Conservation (phyloP, 1,140 invertebrate genomes). For the Protaetia brevitarsis region DNA sequence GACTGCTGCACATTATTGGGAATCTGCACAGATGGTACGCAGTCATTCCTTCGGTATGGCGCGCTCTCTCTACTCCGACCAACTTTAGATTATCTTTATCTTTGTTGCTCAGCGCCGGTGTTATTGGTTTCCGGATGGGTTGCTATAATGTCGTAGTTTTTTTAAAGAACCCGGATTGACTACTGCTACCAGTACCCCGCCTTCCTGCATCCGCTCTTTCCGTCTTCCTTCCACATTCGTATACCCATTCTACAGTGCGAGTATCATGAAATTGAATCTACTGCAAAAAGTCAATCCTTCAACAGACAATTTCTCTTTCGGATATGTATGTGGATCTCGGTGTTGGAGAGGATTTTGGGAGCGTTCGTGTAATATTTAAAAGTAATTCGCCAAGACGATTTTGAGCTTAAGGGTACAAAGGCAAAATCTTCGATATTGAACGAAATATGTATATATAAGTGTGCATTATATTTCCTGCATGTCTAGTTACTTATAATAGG, state of each 20-base stretch:
- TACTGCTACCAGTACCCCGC: background rate
- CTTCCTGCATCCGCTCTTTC: background rate
- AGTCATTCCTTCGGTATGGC: slow-evolving; percentile 32
- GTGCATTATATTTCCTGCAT: too few species aligned
- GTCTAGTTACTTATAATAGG: too few species aligned
- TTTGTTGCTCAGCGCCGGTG: slow-evolving; percentile 30
- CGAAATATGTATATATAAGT: too few species aligned
- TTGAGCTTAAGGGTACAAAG: too few species aligned
- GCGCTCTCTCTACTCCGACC: background rate
- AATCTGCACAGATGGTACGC: slow-evolving; percentile 44
- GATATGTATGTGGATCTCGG: too few species aligned
- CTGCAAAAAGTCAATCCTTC: slow-evolving; percentile 31
- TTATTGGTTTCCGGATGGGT: slow-evolving; percentile 38
- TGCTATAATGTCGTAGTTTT: slow-evolving; percentile 33
- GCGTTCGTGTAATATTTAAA: too few species aligned
- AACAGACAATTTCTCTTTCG: slow-evolving; percentile 16
- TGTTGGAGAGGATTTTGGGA: too few species aligned
- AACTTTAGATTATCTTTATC: slow-evolving; percentile 26
- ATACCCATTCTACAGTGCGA: background rate
- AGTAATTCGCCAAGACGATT: too few species aligned
- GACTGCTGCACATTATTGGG: slow-evolving; percentile 44
- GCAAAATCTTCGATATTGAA: too few species aligned
- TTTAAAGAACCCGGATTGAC: slow-evolving; percentile 32
- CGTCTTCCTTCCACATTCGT: slow-evolving; percentile 1
- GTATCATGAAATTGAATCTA: slow-evolving; percentile 36